Percentiles rank a stretch among this genome's conserved stretches.
Conservation (phyloP, 2,113 vertebrate species). For the Cercopithecus mona region DNA sequence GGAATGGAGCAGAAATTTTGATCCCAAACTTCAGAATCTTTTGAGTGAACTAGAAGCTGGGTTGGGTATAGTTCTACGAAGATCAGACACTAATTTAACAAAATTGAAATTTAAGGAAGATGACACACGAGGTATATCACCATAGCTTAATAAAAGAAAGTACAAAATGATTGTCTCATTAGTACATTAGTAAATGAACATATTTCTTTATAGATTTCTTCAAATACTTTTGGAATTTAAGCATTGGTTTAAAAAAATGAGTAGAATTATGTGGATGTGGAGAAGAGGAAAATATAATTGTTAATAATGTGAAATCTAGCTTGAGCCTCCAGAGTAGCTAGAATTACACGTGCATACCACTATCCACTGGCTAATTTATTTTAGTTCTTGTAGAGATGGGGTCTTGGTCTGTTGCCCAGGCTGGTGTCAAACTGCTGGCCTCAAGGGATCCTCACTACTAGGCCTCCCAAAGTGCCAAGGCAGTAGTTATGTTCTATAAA, state of each 20-base stretch:
- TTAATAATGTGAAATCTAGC: background rate
- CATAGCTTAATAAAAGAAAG: background rate
- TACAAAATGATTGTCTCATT: background rate
- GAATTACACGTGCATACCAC: no score
- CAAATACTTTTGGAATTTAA: background rate
- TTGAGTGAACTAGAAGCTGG: constrained; percentile 94
- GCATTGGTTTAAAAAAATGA: background rate
- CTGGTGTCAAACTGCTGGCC: no score
- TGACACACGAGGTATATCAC: constrained; percentile 88
- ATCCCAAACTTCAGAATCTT: constrained; percentile 95
- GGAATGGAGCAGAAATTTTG: constrained; percentile 92
- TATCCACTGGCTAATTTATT: no score
- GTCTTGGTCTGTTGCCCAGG: no score
- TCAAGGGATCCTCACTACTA: no score
- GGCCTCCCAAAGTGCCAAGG: no score
- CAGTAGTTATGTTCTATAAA: background rate
- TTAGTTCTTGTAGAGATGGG: no score
- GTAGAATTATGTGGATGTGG: background rate
- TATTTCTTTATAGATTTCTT: constrained; percentile 36
- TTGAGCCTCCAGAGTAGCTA: no score
- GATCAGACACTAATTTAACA: constrained; percentile 84
- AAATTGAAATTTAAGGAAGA: constrained; percentile 87
- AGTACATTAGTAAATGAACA: background rate
- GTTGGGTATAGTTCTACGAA: constrained; percentile 91
- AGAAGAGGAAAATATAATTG: constrained; percentile 2